Percentiles rank a stretch among this genome's conserved stretches.
phyloP scores from a whole-genome alignment of 1,140 invertebrate genomes.

The Bombus huntii region DNA sequence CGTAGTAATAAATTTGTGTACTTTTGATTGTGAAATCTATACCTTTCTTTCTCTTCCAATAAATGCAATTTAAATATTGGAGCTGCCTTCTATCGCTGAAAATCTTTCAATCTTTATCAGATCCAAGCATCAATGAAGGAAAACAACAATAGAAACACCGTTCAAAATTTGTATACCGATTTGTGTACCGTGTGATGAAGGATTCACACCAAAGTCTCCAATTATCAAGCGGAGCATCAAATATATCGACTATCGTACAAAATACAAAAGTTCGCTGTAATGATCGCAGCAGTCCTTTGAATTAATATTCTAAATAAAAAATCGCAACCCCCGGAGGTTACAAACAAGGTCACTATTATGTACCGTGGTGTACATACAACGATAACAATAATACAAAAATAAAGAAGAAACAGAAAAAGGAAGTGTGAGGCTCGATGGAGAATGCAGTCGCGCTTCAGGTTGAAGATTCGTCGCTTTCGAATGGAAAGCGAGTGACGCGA shows the following conservation, averaged over 20 bases:
- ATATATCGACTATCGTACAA: background rate
- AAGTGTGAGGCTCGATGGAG: background rate
- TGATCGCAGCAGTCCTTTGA: background rate
- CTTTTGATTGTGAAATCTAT: background rate
- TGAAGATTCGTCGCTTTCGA: background rate
- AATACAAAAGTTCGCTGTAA: background rate
- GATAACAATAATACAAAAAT: constrained; percentile 10
- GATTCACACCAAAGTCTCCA: background rate
- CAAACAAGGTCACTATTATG: background rate
- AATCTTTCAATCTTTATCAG: background rate
- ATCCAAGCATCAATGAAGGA: background rate
- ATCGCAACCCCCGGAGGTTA: background rate
- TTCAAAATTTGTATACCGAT: background rate
- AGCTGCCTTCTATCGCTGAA: too few relatives aligned
- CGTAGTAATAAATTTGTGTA: background rate
- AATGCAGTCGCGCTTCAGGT: background rate
- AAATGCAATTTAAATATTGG: background rate
- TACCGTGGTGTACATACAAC: background rate
- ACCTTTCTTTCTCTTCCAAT: background rate
- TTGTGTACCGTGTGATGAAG: background rate
- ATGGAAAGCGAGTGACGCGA: constrained; percentile 16
- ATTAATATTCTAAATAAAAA: background rate
- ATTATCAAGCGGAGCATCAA: background rate
- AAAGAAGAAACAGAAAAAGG: background rate
- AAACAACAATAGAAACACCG: too few relatives aligned